Percentiles rank a stretch among this genome's conserved stretches.
Evolutionary conservation across 2,797 vertebrate genomes (phyloP).

Genomic region (Sarcophilus harrisii): DNA sequence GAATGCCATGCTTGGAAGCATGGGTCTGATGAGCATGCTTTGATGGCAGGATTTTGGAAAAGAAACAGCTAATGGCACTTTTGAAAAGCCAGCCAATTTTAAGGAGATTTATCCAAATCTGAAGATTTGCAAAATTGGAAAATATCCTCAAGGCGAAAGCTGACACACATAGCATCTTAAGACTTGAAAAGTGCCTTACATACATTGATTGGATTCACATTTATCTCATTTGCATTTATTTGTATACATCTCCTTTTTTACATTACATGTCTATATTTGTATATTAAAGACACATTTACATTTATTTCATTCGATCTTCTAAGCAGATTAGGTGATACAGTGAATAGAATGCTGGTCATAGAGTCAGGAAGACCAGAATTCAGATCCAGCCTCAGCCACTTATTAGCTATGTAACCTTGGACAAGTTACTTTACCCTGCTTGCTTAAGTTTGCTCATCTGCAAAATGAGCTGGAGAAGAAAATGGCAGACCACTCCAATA

Average conservation of each 20-base stretch:
- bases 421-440: neutral
- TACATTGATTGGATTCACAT: neutral
- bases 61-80: neutral
- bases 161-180: neutral
- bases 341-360: neutral
- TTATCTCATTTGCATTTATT: neutral
- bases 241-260: neutral
- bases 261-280: neutral
- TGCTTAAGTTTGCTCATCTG: neutral
- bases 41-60: slow-evolving; percentile 44
- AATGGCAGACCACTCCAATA: neutral
- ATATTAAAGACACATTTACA: neutral
- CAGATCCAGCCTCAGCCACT: neutral
- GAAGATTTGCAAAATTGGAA: neutral
- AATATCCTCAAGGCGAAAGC: neutral
- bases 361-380: neutral
- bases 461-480: neutral
- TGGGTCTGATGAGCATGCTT: neutral
- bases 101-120: neutral
- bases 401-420: neutral
- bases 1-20: neutral
- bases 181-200: neutral
- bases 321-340: neutral
- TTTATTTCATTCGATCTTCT: neutral
- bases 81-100: neutral